A percentile compares a stretch with the other conserved stretches of the same genome.
These are phyloP conservation scores for Calvadosia cruxmelitensis DNA, from an alignment of 30 jellyfish, hydroid and myxozoan genomes.

Conservation along the genomic window DNA sequence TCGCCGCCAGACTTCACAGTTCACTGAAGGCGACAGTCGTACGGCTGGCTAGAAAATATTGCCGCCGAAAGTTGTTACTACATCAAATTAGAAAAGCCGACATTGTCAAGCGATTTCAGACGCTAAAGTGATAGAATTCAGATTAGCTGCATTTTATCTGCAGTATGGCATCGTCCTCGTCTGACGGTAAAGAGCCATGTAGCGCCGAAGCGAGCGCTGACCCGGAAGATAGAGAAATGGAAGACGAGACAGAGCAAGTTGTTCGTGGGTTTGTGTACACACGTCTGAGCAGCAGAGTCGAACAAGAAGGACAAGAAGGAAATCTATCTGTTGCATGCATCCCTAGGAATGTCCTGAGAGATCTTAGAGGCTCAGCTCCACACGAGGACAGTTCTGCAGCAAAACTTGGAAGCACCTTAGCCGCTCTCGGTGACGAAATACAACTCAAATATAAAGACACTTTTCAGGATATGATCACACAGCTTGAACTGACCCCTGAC, in stretches of 20 bases:
- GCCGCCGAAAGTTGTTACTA: too few relatives aligned
- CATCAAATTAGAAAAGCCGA: too few relatives aligned
- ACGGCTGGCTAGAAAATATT: too few relatives aligned
- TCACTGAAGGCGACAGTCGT: too few relatives aligned
- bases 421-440: constrained; percentile 46
- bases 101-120: too few relatives aligned
- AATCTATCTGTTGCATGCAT: constrained; percentile 43
- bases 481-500: constrained; percentile 44
- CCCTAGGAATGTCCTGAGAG: constrained; percentile 27
- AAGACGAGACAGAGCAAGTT: constrained; percentile 43
- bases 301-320: constrained; percentile 62
- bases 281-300: constrained; percentile 58
- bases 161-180: background rate
- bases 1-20: too few relatives aligned
- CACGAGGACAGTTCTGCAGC: background rate
- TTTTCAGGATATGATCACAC: constrained; percentile 38
- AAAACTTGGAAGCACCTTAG: constrained; percentile 7
- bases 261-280: constrained; percentile 46
- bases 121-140: too few relatives aligned
- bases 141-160: too few relatives aligned
- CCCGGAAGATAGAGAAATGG: constrained; percentile 22
- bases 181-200: background rate
- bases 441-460: constrained; percentile 24
- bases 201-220: constrained; percentile 4
- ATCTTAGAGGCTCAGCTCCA: constrained; percentile 4